Evolutionary conservation across 1,140 invertebrate species (phyloP).

Genomic region (Cotesia typhae): DNA sequence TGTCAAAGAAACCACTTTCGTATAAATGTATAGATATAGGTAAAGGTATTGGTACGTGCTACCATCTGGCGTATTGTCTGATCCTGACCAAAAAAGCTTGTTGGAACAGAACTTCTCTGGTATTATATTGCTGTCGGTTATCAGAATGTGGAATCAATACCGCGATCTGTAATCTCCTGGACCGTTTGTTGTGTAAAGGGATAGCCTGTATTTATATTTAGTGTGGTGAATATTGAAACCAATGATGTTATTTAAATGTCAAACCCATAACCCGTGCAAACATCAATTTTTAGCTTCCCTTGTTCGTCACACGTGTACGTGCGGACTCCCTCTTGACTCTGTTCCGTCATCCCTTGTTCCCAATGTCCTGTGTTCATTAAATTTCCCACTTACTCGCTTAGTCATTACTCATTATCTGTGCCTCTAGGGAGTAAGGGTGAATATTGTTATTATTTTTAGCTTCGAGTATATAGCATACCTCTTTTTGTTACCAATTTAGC

Average conservation of each 20-base stretch:
- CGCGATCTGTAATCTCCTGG: not conserved
- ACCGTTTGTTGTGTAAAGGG: constrained; percentile 12
- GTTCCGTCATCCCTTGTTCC: not conserved
- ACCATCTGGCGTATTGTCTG: not conserved
- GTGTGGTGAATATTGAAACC: not conserved
- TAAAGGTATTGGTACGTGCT: not conserved
- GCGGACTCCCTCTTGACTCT: too few relatives aligned
- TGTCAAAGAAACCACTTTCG: not conserved
- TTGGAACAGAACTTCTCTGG: too few relatives aligned
- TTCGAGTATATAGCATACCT: too few relatives aligned
- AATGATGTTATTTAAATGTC: constrained; percentile 65
- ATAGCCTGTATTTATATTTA: not conserved
- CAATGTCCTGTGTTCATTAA: not conserved
- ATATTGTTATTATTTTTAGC: not conserved
- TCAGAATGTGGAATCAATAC: constrained; percentile 57
- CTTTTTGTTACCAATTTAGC: too few relatives aligned
- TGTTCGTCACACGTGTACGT: not conserved
- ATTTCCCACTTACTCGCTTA: not conserved
- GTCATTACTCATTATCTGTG: constrained; percentile 5
- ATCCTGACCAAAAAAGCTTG: not conserved
- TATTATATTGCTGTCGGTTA: constrained; percentile 38
- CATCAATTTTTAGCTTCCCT: constrained; percentile 28
- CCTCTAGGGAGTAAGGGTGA: not conserved
- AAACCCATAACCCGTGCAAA: constrained; percentile 55
- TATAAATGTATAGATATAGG: not conserved